Evolutionary conservation across 1,140 invertebrate genomes (phyloP).

Genomic region (Drosophila teissieri): DNA sequence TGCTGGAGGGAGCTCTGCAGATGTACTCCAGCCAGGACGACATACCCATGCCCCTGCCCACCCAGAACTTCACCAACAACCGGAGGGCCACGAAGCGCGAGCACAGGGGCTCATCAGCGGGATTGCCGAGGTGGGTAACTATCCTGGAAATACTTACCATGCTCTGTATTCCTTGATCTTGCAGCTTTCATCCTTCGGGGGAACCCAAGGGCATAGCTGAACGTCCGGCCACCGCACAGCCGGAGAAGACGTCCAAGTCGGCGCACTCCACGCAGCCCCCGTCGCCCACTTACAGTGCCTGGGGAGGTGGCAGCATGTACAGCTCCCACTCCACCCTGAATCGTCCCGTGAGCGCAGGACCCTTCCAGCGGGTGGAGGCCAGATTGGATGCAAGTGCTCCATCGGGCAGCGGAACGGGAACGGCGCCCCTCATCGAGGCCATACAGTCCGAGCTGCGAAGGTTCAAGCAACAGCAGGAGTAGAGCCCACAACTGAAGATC

Average conservation of each 20-base stretch:
- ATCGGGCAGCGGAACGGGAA: constrained; percentile 54
- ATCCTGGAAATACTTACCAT: rapidly evolving
- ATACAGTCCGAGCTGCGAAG: constrained; percentile 88
- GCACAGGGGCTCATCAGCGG: constrained; percentile 79
- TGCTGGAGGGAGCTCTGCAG: constrained; percentile 83
- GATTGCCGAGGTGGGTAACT: constrained; percentile 59
- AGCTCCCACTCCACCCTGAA: constrained; percentile 76
- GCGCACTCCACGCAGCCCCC: constrained; percentile 80
- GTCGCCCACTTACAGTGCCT: constrained; percentile 76
- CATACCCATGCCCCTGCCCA: constrained; percentile 74
- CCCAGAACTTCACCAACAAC: constrained; percentile 74
- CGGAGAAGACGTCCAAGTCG: constrained; percentile 72
- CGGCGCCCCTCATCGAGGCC: constrained; percentile 87
- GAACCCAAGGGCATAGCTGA: constrained; percentile 38
- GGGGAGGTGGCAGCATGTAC: constrained; percentile 73
- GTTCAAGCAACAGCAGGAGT: constrained; percentile 80
- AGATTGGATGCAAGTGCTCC: constrained; percentile 66
- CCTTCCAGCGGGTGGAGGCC: constrained; percentile 86
- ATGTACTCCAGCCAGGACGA: constrained; percentile 84
- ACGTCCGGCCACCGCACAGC: constrained; percentile 81
- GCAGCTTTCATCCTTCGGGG: constrained; percentile 48
- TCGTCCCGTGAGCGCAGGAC: constrained; percentile 87
- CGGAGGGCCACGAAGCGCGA: constrained; percentile 75
- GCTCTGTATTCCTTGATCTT: background rate
- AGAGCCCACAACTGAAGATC: background rate